Conservation (phyloP, 2,888 invertebrate genomes). For the Drosophila neotestacea region DNA sequence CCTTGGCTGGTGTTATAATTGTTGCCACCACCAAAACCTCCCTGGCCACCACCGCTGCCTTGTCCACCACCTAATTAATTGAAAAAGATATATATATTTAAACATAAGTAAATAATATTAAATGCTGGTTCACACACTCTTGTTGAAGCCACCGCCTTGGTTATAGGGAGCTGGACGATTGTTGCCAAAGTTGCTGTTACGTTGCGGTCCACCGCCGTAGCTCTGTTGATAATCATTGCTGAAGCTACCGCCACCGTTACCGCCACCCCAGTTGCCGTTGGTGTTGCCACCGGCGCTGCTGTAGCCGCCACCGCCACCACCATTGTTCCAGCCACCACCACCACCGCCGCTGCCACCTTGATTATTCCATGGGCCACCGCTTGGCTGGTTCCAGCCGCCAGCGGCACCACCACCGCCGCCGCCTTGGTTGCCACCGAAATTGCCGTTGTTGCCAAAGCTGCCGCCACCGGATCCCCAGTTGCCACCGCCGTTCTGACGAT, state of each 20-base stretch:
- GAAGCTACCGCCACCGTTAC: conserved; percentile 70
- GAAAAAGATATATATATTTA: background rate
- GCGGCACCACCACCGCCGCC: conserved; percentile 70
- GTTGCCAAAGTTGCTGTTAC: conserved; percentile 86
- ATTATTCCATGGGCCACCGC: conserved; percentile 46
- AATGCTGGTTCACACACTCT: conserved; percentile 56
- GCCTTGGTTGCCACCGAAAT: conserved; percentile 83
- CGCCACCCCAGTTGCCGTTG: conserved; percentile 87
- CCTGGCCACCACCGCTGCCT: conserved; percentile 62
- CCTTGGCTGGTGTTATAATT: conserved; percentile 81
- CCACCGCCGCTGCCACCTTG: conserved; percentile 70
- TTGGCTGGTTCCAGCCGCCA: conserved; percentile 84
- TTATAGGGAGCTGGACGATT: conserved; percentile 82
- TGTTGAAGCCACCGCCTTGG: conserved; percentile 79
- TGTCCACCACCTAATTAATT: conserved; percentile 69
- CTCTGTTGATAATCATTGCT: conserved; percentile 92
- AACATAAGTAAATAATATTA: background rate
- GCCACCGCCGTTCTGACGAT: conserved; percentile 81
- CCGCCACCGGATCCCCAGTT: conserved; percentile 82
- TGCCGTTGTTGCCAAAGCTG: conserved; percentile 74
- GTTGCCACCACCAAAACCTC: conserved; percentile 73
- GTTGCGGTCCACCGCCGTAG: conserved; percentile 93
- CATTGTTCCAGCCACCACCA: conserved; percentile 70
- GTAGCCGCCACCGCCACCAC: conserved; percentile 84
- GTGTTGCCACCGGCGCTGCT: conserved; percentile 87